Base-by-base conservation (phyloP, 2,797 vertebrate genomes). In the Cheirogaleus major region DNA sequence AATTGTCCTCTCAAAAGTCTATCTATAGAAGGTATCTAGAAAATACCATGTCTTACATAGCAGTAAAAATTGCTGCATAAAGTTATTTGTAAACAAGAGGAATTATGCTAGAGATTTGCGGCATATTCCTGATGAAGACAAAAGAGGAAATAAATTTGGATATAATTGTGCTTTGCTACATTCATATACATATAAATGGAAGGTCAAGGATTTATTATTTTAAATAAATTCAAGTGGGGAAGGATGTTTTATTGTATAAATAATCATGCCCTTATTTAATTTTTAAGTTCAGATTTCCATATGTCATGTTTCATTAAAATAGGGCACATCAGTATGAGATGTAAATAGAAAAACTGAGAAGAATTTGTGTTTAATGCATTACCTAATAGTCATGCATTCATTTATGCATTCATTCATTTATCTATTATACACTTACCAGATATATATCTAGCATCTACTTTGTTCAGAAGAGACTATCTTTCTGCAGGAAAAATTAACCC, bases 201-300 rank as follows among this genome's bases (percentile, higher is more conserved):
- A 95, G 4, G 27, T 80, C 45, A 92, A 65, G 2, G 11, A 80
- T 79, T 95, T 96, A 75, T 78, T 79, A 69, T 80, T 94, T 95
- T 65, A 82, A 96, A 85, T 59, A 18, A 94, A 89, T 82, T 93
- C 59, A 75, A 67, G 8, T 18, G 0, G 5, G 22, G 8, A 90
- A 23, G 6, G 1, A 11, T 95, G 10, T 75, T 87, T 90, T 69
- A 30, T 32, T 55, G 45, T 55, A 14, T 78, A 84, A 73, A 95
- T 87, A 84, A 72, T 79, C 10, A 75, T 70, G 5, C 13, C 55
- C 35, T 96, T 88, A 81, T 32, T 84, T 88, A 80, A 95, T 73
- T 81, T 48, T 88, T 70, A 93, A 75, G 23, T 70, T 93, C 43
- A 45, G 1, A 84, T 50, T 82, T 76, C 17, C 70, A 45, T 80